These are phyloP conservation scores for Drosophila neocordata DNA, from an alignment of 1,140 invertebrate genomes.

Conservation along the genomic window DNA sequence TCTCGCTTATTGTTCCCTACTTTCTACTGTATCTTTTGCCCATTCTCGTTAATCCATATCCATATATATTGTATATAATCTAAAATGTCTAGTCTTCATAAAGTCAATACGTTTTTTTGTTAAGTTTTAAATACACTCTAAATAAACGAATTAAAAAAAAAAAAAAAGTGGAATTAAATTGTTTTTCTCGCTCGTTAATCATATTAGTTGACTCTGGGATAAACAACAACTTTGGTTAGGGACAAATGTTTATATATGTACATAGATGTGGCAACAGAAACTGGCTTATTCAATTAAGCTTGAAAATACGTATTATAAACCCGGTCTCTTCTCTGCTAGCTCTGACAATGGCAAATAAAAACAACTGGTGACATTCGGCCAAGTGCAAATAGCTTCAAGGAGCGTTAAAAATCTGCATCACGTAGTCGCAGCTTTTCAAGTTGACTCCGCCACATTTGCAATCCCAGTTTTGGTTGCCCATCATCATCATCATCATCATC, in stretches of 20 bases:
- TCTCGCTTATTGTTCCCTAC: too few species aligned
- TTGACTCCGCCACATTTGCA: background rate
- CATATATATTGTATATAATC: too few species aligned
- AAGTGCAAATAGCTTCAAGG: constrained; percentile 49
- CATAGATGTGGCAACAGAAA: background rate
- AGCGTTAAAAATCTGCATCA: constrained; percentile 25
- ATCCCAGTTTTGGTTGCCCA: background rate
- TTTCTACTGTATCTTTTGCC: too few species aligned
- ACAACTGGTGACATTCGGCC: constrained; percentile 21
- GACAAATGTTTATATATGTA: background rate
- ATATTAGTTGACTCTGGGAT: constrained; percentile 25
- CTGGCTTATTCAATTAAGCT: constrained; percentile 59
- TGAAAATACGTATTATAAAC: constrained; percentile 29
- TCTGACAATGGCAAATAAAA: background rate
- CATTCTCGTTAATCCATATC: too few species aligned
- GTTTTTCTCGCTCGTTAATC: constrained; percentile 53
- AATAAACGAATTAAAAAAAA: too few species aligned
- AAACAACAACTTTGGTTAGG: constrained; percentile 22
- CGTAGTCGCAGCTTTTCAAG: constrained; percentile 17
- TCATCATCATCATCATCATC: constrained; percentile 28
- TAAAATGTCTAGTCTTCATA: too few species aligned
- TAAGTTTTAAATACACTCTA: too few species aligned
- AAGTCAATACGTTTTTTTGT: too few species aligned
- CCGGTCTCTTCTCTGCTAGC: background rate
- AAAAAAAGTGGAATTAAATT: constrained; percentile 54